These are phyloP conservation scores for Andrena praecox DNA, from an alignment of 2,888 invertebrate species.

Conservation along the genomic window DNA sequence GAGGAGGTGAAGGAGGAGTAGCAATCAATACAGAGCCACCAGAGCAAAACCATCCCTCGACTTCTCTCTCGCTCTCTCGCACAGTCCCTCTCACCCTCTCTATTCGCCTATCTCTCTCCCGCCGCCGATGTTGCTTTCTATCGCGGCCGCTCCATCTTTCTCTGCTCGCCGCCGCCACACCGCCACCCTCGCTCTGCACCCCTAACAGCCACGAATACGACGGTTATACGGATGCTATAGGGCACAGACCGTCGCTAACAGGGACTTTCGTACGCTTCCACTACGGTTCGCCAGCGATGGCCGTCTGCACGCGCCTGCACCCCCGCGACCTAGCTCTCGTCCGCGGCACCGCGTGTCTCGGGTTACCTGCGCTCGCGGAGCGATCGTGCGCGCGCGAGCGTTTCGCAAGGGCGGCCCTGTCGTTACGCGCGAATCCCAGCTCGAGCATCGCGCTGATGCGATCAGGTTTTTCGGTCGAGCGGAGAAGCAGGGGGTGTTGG, in stretches of 20 bases:
- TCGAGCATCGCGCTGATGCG: slow-evolving; percentile 19
- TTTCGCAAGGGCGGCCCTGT: not conserved
- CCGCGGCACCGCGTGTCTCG: slow-evolving; percentile 33
- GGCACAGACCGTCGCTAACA: slow-evolving; percentile 68
- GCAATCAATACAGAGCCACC: slow-evolving; percentile 84
- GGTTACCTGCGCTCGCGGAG: slow-evolving; percentile 64
- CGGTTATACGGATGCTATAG: slow-evolving; percentile 71
- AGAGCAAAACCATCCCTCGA: slow-evolving; percentile 82
- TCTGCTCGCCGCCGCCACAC: slow-evolving; percentile 36
- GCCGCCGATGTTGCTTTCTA: slow-evolving; percentile 41
- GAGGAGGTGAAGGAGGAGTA: slow-evolving; percentile 75
- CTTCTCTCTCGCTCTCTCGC: slow-evolving; percentile 62
- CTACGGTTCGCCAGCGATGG: not conserved
- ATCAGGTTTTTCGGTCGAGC: slow-evolving; percentile 17
- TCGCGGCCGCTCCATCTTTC: slow-evolving; percentile 53
- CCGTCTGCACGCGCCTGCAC: slow-evolving; percentile 24
- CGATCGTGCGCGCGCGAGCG: slow-evolving; percentile 48
- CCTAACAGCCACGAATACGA: slow-evolving; percentile 74
- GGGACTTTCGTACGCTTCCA: slow-evolving; percentile 65
- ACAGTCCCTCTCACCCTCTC: slow-evolving; percentile 41
- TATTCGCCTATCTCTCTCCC: slow-evolving; percentile 57
- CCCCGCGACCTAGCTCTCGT: slow-evolving; percentile 30
- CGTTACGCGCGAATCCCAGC: slow-evolving; percentile 5
- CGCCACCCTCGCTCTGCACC: slow-evolving; percentile 42
- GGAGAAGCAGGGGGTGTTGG: not conserved